Conservation (phyloP, 92 coral and sea anemone species). For the Diadumene lineata region DNA sequence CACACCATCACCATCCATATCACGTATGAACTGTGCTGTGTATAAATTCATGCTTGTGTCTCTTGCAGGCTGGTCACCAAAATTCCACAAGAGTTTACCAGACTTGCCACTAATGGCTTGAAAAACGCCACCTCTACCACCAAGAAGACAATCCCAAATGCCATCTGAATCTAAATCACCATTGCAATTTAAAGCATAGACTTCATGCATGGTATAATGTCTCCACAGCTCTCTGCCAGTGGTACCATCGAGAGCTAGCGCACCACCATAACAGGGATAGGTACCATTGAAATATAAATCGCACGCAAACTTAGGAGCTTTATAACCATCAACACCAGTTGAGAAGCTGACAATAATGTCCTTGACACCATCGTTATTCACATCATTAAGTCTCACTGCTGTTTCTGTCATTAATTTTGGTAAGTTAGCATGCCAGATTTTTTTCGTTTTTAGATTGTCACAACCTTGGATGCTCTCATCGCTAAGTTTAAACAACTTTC, state of each 20-base stretch:
- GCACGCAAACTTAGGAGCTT: constrained; percentile 77
- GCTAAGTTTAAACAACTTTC: background rate
- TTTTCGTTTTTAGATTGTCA: constrained; percentile 42
- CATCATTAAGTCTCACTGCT: constrained; percentile 90
- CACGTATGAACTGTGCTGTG: constrained; percentile 92
- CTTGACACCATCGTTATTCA: constrained; percentile 83
- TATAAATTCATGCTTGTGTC: constrained; percentile 81
- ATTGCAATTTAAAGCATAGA: constrained; percentile 91
- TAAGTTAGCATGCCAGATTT: constrained; percentile 80
- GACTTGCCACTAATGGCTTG: constrained; percentile 76
- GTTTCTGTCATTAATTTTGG: constrained; percentile 98
- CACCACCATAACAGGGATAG: constrained; percentile 94
- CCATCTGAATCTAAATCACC: constrained; percentile 91
- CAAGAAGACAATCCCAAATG: constrained; percentile 82
- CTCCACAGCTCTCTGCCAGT: constrained; percentile 93
- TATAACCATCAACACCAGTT: constrained; percentile 93
- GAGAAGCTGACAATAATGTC: constrained; percentile 90
- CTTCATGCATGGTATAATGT: constrained; percentile 95
- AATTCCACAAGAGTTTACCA: constrained; percentile 85
- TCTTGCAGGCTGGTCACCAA: constrained; percentile 79
- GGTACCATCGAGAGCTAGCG: constrained; percentile 80
- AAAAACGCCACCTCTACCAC: constrained; percentile 93
- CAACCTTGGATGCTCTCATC: constrained; percentile 64
- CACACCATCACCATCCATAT: constrained; percentile 90
- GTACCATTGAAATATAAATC: constrained; percentile 92